A percentile compares a stretch with the other conserved stretches of the same genome.
Conservation (phyloP, 37 sponge, comb jelly and placozoan genomes). For the Lycopodina hypogea region DNA sequence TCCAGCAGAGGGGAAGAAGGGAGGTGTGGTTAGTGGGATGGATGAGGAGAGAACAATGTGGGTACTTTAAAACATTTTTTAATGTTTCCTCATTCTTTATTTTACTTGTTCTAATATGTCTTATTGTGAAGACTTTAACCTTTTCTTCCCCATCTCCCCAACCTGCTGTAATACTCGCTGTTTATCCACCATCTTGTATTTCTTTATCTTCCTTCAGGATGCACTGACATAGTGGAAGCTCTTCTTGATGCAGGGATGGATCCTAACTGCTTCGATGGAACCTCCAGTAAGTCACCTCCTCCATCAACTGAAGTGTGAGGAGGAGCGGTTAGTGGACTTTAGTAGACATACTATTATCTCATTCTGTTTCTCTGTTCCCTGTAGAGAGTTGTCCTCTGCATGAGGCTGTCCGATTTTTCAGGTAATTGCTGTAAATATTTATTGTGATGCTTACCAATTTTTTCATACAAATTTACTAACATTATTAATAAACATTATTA, state of each 20-base stretch:
- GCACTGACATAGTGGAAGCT: slow-evolving; percentile 63
- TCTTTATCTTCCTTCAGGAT: slow-evolving; percentile 34
- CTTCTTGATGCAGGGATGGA: slow-evolving; percentile 76
- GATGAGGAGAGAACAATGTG: no score
- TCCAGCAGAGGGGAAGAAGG: no score
- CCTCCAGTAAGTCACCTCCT: slow-evolving; percentile 11
- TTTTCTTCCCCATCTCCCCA: no score
- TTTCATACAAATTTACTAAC: background rate
- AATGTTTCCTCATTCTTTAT: no score
- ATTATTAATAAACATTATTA: background rate
- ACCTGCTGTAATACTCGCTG: background rate
- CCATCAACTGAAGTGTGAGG: background rate
- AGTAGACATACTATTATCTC: background rate
- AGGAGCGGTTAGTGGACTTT: background rate
- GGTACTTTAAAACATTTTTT: no score
- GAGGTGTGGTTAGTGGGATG: no score
- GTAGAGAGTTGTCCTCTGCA: slow-evolving; percentile 66
- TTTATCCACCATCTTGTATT: no score
- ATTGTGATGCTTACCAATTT: no score
- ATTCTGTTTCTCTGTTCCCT: background rate
- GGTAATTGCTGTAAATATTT: slow-evolving; percentile 20
- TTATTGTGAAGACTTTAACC: no score
- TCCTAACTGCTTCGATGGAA: slow-evolving; percentile 54
- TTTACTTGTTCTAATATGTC: no score
- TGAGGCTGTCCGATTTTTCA: slow-evolving; percentile 75